A percentile compares a stretch with the other conserved stretches of the same genome.
Conservation (phyloP, 2,113 vertebrate species). For the Microcebus griseorufus region DNA sequence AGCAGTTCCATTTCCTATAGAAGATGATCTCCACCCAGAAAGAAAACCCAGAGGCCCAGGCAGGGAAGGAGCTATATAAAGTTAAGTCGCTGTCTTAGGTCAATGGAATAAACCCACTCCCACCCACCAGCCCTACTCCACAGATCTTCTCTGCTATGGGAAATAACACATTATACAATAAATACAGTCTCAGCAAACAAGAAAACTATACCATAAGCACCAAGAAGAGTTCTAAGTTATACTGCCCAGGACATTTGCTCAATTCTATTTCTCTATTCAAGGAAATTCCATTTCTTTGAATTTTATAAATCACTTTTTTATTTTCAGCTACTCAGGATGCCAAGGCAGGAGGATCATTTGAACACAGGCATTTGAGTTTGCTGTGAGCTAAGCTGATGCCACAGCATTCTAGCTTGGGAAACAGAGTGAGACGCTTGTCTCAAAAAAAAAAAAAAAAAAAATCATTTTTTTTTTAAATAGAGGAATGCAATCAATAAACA, state of each 20-base stretch:
- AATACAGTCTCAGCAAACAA: background rate
- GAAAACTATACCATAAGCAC: background rate
- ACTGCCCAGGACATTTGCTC: background rate
- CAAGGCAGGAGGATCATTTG: no score
- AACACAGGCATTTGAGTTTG: no score
- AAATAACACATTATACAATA: background rate
- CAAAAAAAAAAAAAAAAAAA: no score
- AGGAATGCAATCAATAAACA: background rate
- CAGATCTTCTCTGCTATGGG: background rate
- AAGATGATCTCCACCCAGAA: slow-evolving; percentile 83
- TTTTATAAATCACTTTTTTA: background rate
- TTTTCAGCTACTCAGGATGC: no score
- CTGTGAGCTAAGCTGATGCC: no score
- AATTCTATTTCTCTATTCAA: background rate
- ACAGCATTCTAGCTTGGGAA: no score
- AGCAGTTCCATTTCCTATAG: slow-evolving; percentile 82
- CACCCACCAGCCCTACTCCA: background rate
- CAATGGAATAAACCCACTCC: slow-evolving; percentile 25
- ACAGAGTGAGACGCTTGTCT: no score
- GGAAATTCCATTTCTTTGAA: background rate
- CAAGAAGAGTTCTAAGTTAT: background rate
- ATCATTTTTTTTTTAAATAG: background rate
- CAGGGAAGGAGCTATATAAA: slow-evolving; percentile 36
- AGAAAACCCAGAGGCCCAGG: slow-evolving; percentile 78
- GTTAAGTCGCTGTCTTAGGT: background rate